These are phyloP conservation scores for Troides oblongomaculatus DNA, from an alignment of 2,888 invertebrate genomes.

Conservation along the genomic window DNA sequence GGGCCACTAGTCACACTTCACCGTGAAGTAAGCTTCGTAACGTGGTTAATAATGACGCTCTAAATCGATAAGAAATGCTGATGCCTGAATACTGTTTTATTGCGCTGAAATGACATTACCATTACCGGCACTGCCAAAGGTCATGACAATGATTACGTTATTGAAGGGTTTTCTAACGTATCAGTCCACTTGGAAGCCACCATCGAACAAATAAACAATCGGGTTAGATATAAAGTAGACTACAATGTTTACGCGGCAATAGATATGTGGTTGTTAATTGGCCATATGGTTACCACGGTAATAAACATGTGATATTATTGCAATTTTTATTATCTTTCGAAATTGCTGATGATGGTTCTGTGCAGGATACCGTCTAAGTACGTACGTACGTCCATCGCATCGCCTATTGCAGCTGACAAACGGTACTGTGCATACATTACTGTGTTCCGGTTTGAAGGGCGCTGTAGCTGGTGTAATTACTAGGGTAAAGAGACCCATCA, in stretches of 20 bases:
- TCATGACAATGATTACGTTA: not conserved
- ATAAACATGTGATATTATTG: too few species aligned
- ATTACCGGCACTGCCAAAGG: not conserved
- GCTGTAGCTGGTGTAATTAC: too few species aligned
- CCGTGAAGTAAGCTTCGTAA: conserved; percentile 18
- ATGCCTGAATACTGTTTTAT: not conserved
- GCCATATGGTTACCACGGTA: not conserved
- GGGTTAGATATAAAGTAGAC: not conserved
- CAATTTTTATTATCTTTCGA: too few species aligned
- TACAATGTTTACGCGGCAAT: not conserved
- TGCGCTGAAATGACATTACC: not conserved
- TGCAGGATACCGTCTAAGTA: too few species aligned
- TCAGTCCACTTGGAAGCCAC: not conserved
- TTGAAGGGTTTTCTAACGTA: not conserved
- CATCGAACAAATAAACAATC: not conserved
- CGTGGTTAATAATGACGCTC: conserved; percentile 5
- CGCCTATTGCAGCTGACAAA: too few species aligned
- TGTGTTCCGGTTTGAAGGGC: too few species aligned
- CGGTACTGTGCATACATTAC: too few species aligned
- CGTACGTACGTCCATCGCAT: too few species aligned
- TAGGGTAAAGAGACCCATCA: too few species aligned
- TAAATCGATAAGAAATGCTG: not conserved
- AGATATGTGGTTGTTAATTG: not conserved
- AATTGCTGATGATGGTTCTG: too few species aligned
- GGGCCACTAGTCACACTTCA: conserved; percentile 29